Conservation (phyloP, 2,888 invertebrate genomes). For the Lymantria dispar region DNA sequence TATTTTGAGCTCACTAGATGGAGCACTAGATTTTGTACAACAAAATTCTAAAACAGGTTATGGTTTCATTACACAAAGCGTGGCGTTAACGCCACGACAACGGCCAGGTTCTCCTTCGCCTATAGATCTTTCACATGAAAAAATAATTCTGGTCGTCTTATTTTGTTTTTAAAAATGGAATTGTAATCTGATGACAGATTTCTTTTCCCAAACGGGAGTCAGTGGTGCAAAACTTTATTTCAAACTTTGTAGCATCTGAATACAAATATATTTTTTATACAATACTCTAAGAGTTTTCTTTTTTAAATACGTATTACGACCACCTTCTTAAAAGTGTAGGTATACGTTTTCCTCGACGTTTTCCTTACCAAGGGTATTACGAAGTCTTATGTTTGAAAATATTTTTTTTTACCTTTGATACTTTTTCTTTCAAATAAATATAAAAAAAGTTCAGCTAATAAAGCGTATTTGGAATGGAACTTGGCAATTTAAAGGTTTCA, state of each 20-base stretch:
- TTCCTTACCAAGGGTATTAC: not conserved
- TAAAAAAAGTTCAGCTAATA: conserved; percentile 1
- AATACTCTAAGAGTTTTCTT: not conserved
- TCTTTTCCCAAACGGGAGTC: not conserved
- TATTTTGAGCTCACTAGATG: too few species aligned
- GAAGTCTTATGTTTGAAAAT: not conserved
- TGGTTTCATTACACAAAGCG: too few species aligned
- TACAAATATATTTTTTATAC: not conserved
- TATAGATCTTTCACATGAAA: too few species aligned
- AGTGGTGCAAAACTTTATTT: not conserved
- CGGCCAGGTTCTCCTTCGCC: too few species aligned
- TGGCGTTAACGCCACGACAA: too few species aligned
- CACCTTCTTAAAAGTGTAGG: not conserved
- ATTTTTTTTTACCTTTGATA: not conserved
- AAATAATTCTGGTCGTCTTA: not conserved
- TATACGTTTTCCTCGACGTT: not conserved
- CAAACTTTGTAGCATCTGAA: not conserved
- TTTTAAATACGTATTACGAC: not conserved
- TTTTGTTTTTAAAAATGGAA: not conserved
- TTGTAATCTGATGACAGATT: not conserved
- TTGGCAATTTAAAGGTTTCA: not conserved
- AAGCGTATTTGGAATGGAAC: not conserved
- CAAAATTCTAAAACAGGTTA: too few species aligned
- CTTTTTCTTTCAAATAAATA: conserved; percentile 2
- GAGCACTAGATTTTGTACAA: too few species aligned